A percentile compares a stretch with the other conserved stretches of the same genome.
Evolutionary conservation across 2,888 invertebrate species (phyloP).

Genomic region (Lissonota sp.): DNA sequence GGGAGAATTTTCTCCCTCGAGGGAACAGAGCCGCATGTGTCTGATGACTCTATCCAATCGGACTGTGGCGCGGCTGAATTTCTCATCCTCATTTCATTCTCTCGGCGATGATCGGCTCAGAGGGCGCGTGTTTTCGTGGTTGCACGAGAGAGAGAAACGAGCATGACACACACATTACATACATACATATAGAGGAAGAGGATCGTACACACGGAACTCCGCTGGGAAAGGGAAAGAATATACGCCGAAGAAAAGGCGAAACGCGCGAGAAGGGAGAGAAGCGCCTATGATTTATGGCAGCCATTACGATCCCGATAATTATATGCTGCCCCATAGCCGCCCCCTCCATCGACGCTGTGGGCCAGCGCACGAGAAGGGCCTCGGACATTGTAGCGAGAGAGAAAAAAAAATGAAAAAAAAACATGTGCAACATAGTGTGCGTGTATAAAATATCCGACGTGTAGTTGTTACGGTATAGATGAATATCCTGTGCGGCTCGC

Average conservation of each 20-base stretch:
- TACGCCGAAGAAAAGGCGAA: constrained; percentile 66
- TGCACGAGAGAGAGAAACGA: constrained; percentile 19
- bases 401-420: constrained; percentile 35
- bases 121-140: constrained; percentile 75
- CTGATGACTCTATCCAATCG: constrained; percentile 83
- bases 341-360: constrained; percentile 74
- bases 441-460: neutral
- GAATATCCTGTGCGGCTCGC: constrained; percentile 78
- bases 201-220: constrained; percentile 54
- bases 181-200: constrained; percentile 13
- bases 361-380: constrained; percentile 68
- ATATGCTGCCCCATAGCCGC: constrained; percentile 82
- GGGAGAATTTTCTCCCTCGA: constrained; percentile 47
- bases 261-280: constrained; percentile 75
- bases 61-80: constrained; percentile 77
- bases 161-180: neutral
- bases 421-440: constrained; percentile 3
- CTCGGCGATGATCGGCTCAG: constrained; percentile 73
- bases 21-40: constrained; percentile 57
- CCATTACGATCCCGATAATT: constrained; percentile 83
- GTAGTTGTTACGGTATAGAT: constrained; percentile 72
- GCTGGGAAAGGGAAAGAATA: constrained; percentile 71
- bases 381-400: constrained; percentile 54
- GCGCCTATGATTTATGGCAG: constrained; percentile 83
- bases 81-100: constrained; percentile 80